Percentiles rank a stretch among this genome's conserved stretches.
Conservation (phyloP, 2,888 invertebrate genomes). For the Acleris sparsana region DNA sequence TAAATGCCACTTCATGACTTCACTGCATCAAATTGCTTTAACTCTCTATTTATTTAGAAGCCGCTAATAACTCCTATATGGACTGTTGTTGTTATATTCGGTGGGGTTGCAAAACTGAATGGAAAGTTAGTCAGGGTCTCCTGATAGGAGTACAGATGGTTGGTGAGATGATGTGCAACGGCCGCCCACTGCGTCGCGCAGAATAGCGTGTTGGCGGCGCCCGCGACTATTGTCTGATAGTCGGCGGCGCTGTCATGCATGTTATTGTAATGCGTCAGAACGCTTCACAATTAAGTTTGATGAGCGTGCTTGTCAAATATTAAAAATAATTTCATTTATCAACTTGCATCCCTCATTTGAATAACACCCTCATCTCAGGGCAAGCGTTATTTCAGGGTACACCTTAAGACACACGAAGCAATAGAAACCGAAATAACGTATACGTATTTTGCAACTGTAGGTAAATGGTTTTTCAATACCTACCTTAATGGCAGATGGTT, state of each 20-base stretch:
- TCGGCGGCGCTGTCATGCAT: conserved; percentile 42
- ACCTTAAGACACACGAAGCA: neutral
- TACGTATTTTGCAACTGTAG: conserved; percentile 7
- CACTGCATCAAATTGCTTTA: conserved; percentile 49
- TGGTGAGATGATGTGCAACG: conserved; percentile 76
- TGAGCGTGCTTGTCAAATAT: neutral
- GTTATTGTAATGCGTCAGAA: conserved; percentile 49
- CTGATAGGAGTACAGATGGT: conserved; percentile 60
- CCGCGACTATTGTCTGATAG: conserved; percentile 60
- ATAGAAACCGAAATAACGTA: conserved; percentile 1
- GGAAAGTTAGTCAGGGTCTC: conserved; percentile 70
- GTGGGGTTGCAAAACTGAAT: conserved; percentile 70
- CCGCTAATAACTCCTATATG: conserved; percentile 69
- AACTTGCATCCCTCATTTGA: neutral
- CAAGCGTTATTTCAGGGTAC: no score
- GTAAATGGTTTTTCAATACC: conserved; percentile 5
- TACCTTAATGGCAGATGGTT: conserved; percentile 13
- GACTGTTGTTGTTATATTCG: conserved; percentile 71
- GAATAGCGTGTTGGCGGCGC: conserved; percentile 71
- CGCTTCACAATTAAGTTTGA: conserved; percentile 23
- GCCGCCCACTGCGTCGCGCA: conserved; percentile 64
- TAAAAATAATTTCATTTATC: neutral
- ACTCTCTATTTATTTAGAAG: conserved; percentile 80
- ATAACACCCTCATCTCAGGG: neutral
- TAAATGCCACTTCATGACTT: conserved; percentile 48